phyloP scores from a whole-genome alignment of 2,888 invertebrate species.

The Brachyopa scutellaris region DNA sequence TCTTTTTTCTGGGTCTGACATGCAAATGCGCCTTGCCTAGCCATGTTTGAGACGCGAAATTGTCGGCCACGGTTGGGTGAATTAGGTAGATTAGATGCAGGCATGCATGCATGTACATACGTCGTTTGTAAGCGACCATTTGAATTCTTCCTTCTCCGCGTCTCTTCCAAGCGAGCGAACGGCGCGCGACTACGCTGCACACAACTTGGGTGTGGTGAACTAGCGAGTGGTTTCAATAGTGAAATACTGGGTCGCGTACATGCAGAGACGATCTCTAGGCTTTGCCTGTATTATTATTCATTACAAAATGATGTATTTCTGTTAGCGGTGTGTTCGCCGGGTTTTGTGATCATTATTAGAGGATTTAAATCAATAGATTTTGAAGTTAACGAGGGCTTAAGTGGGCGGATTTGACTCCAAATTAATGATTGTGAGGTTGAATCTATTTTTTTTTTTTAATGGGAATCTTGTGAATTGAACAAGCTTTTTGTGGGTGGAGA shows the following conservation, averaged over 20 bases:
- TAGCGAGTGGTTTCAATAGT: constrained; percentile 41
- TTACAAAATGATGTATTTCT: constrained; percentile 69
- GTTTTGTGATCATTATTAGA: constrained; percentile 49
- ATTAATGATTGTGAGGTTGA: constrained; percentile 39
- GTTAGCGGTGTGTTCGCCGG: constrained; percentile 47
- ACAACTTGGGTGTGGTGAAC: constrained; percentile 64
- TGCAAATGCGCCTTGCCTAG: constrained; percentile 71
- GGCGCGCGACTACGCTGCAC: constrained; percentile 24
- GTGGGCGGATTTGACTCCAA: constrained; percentile 54
- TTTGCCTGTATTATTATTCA: constrained; percentile 60
- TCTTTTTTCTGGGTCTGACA: constrained; percentile 61
- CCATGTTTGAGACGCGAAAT: constrained; percentile 69
- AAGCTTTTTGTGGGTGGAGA: not conserved
- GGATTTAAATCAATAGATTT: constrained; percentile 60
- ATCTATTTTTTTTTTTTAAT: not conserved
- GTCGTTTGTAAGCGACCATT: constrained; percentile 63
- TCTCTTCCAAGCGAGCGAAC: constrained; percentile 7
- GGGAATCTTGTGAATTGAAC: not conserved
- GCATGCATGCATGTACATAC: constrained; percentile 72
- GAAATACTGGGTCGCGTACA: constrained; percentile 36
- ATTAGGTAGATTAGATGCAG: constrained; percentile 69
- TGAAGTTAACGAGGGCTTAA: constrained; percentile 56
- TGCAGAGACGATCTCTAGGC: constrained; percentile 9
- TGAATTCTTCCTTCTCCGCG: constrained; percentile 30
- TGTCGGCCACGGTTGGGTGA: constrained; percentile 70